phyloP scores from a whole-genome alignment of 2,797 vertebrate genomes.

The Anabacerthia variegaticeps region DNA sequence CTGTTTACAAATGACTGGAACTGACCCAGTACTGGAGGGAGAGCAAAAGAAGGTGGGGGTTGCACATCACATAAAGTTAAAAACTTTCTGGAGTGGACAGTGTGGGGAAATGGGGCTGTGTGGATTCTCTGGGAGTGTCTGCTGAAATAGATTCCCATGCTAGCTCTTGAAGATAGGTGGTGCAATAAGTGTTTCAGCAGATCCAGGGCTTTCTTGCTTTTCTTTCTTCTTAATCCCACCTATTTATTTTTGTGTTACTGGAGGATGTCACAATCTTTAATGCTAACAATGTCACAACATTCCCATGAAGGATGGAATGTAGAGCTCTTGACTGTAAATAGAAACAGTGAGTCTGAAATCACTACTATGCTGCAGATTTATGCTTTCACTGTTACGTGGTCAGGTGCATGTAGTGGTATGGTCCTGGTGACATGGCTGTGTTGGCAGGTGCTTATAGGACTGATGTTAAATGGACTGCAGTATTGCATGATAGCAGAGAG shows the following conservation, averaged over 20 bases:
- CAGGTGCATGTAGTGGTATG: rapidly evolving
- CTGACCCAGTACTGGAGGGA: neutral
- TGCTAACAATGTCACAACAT: neutral
- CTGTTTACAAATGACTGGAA: neutral
- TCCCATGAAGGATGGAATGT: neutral
- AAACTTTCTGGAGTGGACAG: neutral
- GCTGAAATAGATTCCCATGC: neutral
- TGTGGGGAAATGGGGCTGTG: neutral
- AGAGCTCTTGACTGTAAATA: rapidly evolving
- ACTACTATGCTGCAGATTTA: neutral
- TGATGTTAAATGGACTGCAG: neutral
- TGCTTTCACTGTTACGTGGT: rapidly evolving
- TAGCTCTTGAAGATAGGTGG: neutral
- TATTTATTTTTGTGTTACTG: neutral
- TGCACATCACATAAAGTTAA: neutral
- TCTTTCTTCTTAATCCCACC: neutral
- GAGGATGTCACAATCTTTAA: neutral
- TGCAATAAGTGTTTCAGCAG: neutral
- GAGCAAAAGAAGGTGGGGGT: neutral
- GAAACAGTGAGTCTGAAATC: neutral
- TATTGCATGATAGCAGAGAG: neutral
- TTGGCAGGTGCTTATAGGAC: neutral
- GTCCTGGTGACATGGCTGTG: neutral
- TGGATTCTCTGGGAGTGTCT: neutral
- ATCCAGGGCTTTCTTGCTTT: neutral